Evolutionary conservation across 2,888 invertebrate species (phyloP), one percentile per base, ranked within the genome.

Genomic region (Tortricodes alternella): DNA sequence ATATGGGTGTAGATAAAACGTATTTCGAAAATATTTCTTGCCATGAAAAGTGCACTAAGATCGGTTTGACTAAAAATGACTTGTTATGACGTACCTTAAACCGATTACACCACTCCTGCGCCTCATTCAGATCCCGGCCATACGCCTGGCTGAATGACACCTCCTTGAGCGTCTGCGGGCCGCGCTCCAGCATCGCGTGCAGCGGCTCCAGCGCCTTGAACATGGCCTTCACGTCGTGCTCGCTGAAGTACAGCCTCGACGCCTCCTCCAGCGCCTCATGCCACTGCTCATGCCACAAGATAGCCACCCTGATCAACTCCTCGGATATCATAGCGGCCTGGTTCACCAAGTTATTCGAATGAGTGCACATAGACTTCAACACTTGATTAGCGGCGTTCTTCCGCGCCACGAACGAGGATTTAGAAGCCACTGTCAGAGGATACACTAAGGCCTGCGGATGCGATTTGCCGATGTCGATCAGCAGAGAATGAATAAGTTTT

Each of bases 281-380:
- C 99, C 99, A 99, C 73, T 98, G 94, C 80, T 99, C 99, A 76
- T 99, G 99, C 99, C 99, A 99, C 13, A 99, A 89, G 64, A 99
- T 99, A 1, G 99, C 99, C 0, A 99, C 98, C 51, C 99, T 92
- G 57, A 99, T 99, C 44, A 99, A 91, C 83, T 99, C 99, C 71
- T 99, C 99, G 38, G 98, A 95, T 60, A 98, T 98, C 96, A 98
- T 96, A 70, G 98, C 94, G 0, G 99, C 99, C 81, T 99, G 99
- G 68, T 96, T 96, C 0, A 99, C 99, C 41, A 99, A 89, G 21
- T 94, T 95, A 11, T 94, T 95, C 48, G 97, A 98, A 83, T 98
- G 97, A 62, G 99, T 99, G 65, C 97, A 95, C 97, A 99, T 99
- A 35, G 95, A 97, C 66, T 97, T 96, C 49, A 99, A 86, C 43